Percentiles rank a stretch among this genome's conserved stretches.
These are phyloP conservation scores for Dicycla oo DNA, from an alignment of 2,888 invertebrate species.

Conservation along the genomic window DNA sequence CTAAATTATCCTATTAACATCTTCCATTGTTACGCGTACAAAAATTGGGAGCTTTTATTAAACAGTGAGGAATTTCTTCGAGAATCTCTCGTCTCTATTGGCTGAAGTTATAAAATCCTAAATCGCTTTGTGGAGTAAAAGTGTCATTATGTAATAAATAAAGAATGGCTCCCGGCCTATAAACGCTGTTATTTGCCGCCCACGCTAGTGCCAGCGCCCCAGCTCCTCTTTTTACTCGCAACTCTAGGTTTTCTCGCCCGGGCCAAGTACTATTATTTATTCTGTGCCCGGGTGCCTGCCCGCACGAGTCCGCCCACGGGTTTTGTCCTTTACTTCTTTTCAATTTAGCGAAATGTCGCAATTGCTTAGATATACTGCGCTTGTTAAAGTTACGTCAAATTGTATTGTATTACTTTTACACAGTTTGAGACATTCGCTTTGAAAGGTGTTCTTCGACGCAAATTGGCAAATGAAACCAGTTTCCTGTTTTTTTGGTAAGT, in stretches of 20 bases:
- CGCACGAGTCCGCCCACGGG: slow-evolving; percentile 69
- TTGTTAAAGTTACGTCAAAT: slow-evolving; percentile 39
- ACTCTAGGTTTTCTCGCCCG: slow-evolving; percentile 64
- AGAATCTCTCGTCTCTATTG: slow-evolving; percentile 25
- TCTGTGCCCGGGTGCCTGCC: too few species aligned
- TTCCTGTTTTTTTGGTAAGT: too few species aligned
- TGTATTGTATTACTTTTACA: slow-evolving; percentile 40
- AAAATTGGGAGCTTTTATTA: background rate
- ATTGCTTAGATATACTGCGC: slow-evolving; percentile 54
- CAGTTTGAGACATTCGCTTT: background rate
- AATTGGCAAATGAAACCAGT: background rate
- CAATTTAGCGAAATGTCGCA: slow-evolving; percentile 55
- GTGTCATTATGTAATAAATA: slow-evolving; percentile 63
- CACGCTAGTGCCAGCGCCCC: slow-evolving; percentile 59
- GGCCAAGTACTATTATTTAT: too few species aligned
- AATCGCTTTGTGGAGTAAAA: slow-evolving; percentile 50
- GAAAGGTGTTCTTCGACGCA: slow-evolving; percentile 3
- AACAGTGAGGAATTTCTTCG: slow-evolving; percentile 7
- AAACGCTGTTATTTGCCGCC: slow-evolving; percentile 65
- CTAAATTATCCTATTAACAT: background rate
- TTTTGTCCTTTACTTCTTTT: slow-evolving; percentile 62
- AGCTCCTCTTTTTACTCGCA: slow-evolving; percentile 65
- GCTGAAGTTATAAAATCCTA: slow-evolving; percentile 35
- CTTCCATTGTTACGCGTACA: background rate
- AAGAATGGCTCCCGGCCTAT: slow-evolving; percentile 66